Conservation (phyloP, 2,888 invertebrate genomes). For the Hirtodrosophila duncani region DNA sequence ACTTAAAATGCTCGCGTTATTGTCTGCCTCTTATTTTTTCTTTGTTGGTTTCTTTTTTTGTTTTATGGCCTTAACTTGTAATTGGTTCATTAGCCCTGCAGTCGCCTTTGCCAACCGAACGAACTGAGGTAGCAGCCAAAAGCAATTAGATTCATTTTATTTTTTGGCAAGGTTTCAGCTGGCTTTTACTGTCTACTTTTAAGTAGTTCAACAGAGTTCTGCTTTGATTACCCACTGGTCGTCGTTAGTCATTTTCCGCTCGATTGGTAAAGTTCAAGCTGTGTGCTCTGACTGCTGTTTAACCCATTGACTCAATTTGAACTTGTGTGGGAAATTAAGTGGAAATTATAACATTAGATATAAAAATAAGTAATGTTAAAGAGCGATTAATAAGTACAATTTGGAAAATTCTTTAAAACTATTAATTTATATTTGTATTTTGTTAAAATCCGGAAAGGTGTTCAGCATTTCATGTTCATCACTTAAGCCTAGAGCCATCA, state of each 20-base stretch:
- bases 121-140: constrained; percentile 41
- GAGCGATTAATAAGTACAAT: no score
- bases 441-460: no score
- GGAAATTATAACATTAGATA: no score
- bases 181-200: constrained; percentile 35
- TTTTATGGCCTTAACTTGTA: constrained; percentile 63
- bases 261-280: no score
- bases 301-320: no score
- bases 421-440: no score
- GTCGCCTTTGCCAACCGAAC: constrained; percentile 25
- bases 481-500: no score
- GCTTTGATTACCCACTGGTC: constrained; percentile 15
- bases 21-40: constrained; percentile 9
- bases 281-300: no score
- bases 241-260: not conserved
- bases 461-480: no score
- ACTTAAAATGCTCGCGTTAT: constrained; percentile 50
- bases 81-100: constrained; percentile 71
- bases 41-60: constrained; percentile 36
- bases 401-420: no score
- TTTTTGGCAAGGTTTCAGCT: not conserved
- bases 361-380: no score
- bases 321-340: no score
- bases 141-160: constrained; percentile 48
- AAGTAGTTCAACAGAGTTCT: constrained; percentile 44